Base-by-base conservation (phyloP, 2,113 vertebrate species). In the Leucopsar rothschildi region DNA sequence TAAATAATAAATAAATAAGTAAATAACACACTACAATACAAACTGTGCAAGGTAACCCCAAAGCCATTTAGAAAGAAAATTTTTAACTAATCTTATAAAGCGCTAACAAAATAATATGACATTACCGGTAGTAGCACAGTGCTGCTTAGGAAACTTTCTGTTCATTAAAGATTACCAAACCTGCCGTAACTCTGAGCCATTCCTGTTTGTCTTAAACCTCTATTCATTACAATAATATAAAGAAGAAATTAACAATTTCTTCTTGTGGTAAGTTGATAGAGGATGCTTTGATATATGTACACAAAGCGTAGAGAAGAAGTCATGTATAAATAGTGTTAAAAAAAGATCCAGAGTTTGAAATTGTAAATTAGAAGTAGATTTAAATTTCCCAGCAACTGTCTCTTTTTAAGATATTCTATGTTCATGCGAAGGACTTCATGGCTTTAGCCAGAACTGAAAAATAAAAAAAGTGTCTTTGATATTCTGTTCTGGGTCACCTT, bases 401-500 rank as follows among this genome's bases (percentile, higher is more conserved):
- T 57, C 16, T 59, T 82, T n/a, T n/a, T 37, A 17, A 9, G 10
- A n/a, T 91, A 53, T 57, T 82, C 7, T 80, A 2, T 45, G 65
- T n/a, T 28, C 6, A 42, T 4, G 45, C 28, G 21, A 86, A 80
- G 66, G 7, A 88, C 40, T 81, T 88, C 6, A 56, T 63, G 31
- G 15, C 6, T 88, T 95, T 71, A 90, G 22, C 33, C 52, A 76
- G 65, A 94, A 77, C 13, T 42, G 47, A 65, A 79, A 96, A 83
- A 72, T 49, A 82, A 33, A 79, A 79, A 39, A 61, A 76, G 2
- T 71, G 35, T 13, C 55, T 89, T 95, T 96, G 86, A 90, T 94
- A 86, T 77, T 88, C 42, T 84, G 44, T 92, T 95, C 76, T 90
- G 84, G 95, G 94, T 97, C 95, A 97, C 96, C 96, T 98, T 97